Evolutionary conservation across 2,113 vertebrate species (phyloP).

Genomic region (Apaloderma vittatum): DNA sequence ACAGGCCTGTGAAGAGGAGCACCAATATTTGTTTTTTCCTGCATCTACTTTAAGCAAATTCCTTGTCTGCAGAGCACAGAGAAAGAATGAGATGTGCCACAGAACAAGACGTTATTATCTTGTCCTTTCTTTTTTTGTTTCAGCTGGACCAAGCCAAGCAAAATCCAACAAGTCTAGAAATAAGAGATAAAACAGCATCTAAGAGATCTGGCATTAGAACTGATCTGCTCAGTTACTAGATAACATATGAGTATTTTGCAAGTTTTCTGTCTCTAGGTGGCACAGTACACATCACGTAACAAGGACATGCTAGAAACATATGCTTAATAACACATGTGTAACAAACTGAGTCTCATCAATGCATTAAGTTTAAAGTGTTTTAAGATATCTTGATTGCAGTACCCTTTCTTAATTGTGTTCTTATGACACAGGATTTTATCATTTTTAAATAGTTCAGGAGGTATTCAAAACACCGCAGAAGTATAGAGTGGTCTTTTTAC

Average conservation of each 20-base stretch:
- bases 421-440: not conserved
- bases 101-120: not conserved
- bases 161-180: not conserved
- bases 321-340: not conserved
- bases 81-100: not conserved
- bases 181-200: not conserved
- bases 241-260: fast-evolving
- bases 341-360: not conserved
- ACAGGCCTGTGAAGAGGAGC: not conserved
- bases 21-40: not conserved
- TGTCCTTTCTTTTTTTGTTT: not conserved
- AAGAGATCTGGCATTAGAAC: not conserved
- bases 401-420: not conserved
- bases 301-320: not conserved
- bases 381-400: not conserved
- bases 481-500: not conserved
- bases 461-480: not conserved
- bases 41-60: not conserved
- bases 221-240: not conserved
- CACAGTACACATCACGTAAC: not conserved
- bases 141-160: not conserved
- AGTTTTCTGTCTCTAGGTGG: not conserved
- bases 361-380: not conserved
- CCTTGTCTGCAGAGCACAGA: fast-evolving
- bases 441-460: not conserved